Evolutionary conservation across 2,797 vertebrate species (phyloP), one percentile per base, ranked within the genome.

Genomic region (Pseudopleuronectes americanus): DNA sequence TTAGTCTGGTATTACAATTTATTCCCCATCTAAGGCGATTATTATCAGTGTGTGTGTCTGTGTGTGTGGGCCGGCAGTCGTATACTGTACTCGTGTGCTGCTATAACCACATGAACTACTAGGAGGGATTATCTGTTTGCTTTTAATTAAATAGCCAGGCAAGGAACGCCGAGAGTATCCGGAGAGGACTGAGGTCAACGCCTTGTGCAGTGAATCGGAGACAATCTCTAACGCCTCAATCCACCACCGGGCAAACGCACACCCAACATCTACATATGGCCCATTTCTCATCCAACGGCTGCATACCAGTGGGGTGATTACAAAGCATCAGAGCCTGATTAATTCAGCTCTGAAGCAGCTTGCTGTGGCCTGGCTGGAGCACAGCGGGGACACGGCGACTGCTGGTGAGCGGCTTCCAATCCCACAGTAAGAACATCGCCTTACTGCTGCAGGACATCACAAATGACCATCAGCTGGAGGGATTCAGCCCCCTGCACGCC

Each of bases 121-220:
- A 73, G 76, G 68, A 74, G 76, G 87, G 87, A 89, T 91, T 84
- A 92, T 92, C 85, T 80, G 67, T 63, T 79, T 59, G 75, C 54
- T 80, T 91, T 91, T 91, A 91, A 93, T 92, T 90, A 90, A 93
- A 86, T 61, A 81, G 68, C 71, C 68, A 77, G 55, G 59, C 72
- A 73, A 74, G 74, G 51, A 84, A 64, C 74, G 63, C 61, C 43
- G 73, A 67, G 57, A 72, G 79, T 56, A 74, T 52, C 63, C 43
- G 74, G 57, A 84, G 74, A 81, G 74, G 74, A 67, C 71, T 63
- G 57, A 65, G 63, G 73, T 73, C 76, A 80, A 60, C 45, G 19
- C 64, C 66, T 48, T 77, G 77, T 58, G 70, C 36, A 13, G 59
- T 9, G 19, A 60, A 73, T 54, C 49, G 12, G 70, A 86, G 69